These are phyloP conservation scores for Vidua chalybeata DNA, from an alignment of 2,113 vertebrate species.

Conservation along the genomic window DNA sequence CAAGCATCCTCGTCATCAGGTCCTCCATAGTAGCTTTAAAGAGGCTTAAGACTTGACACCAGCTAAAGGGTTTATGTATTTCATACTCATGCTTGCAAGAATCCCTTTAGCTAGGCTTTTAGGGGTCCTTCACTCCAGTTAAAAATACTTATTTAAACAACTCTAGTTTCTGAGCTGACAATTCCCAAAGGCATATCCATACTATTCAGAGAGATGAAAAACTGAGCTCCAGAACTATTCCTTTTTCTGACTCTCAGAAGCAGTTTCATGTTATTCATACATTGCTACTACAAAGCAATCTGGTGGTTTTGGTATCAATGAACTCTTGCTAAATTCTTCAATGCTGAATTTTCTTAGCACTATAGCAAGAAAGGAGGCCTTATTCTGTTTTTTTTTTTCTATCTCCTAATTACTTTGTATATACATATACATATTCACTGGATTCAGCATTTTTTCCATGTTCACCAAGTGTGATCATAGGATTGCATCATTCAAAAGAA, in stretches of 20 bases:
- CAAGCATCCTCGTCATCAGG: not conserved
- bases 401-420: not conserved
- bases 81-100: not conserved
- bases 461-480: not conserved
- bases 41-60: not conserved
- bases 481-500: not conserved
- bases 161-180: not conserved
- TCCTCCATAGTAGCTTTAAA: not conserved
- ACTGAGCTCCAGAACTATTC: not conserved
- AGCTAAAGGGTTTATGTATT: not conserved
- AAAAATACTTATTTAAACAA: not conserved
- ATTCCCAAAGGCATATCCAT: not conserved
- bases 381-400: not conserved
- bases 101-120: not conserved
- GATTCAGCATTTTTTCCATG: fast-evolving
- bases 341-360: not conserved
- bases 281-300: not conserved
- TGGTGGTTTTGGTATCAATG: not conserved
- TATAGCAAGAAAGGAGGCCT: not conserved
- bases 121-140: not conserved
- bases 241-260: not conserved
- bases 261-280: not conserved
- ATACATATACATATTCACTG: not conserved
- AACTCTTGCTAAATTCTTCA: not conserved
- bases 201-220: not conserved